These are phyloP conservation scores for Phasia obesa DNA, from an alignment of 2,888 invertebrate species.

Conservation along the genomic window DNA sequence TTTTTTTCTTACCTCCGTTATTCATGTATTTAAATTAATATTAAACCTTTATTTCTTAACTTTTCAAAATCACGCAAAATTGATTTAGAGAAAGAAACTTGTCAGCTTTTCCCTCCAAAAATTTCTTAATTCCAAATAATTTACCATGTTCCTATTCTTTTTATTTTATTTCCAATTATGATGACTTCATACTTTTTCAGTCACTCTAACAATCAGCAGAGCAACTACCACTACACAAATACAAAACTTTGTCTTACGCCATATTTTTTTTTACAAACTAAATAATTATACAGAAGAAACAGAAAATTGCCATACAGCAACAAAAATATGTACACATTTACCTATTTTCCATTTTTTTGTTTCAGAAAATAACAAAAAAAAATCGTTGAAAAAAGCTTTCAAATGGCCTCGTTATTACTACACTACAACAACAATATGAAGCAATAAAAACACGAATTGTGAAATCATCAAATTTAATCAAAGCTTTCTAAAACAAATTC, in stretches of 20 bases:
- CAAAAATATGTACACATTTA: conserved; percentile 57
- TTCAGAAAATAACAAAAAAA: conserved; percentile 34
- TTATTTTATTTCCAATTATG: conserved; percentile 21
- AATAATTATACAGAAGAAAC: conserved; percentile 59
- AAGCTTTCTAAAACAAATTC: conserved; percentile 50
- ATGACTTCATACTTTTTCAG: conserved; percentile 66
- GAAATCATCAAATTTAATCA: conserved; percentile 59
- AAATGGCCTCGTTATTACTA: conserved; percentile 67
- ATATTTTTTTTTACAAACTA: conserved; percentile 58
- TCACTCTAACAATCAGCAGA: conserved; percentile 36
- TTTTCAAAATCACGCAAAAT: no score
- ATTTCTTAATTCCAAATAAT: neutral
- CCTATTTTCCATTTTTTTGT: conserved; percentile 39
- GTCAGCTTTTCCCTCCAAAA: conserved; percentile 57
- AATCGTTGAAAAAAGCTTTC: conserved; percentile 53
- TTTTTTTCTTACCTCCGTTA: neutral
- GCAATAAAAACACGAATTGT: conserved; percentile 56
- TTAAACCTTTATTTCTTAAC: no score
- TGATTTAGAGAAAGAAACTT: no score
- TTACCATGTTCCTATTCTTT: conserved; percentile 1
- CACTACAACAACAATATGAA: conserved; percentile 32
- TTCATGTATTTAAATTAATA: no score
- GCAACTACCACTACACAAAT: conserved; percentile 23
- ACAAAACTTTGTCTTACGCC: conserved; percentile 53
- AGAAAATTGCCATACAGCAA: conserved; percentile 62